Base-by-base conservation (phyloP, 1,140 invertebrate species). In the Heliconius congener region DNA sequence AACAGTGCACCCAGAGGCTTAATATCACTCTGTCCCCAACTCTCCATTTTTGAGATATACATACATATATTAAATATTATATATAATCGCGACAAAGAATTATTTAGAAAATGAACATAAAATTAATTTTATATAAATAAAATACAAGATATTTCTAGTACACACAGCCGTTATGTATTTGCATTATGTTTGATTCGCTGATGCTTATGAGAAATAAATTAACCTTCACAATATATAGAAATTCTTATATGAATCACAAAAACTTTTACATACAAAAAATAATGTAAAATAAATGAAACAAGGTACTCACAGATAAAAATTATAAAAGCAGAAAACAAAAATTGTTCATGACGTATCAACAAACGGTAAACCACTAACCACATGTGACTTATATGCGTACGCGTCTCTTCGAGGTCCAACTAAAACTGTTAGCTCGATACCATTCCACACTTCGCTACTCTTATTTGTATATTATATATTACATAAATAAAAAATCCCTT, bases 341-440 rank as follows among this genome's bases (percentile, higher is more conserved):
- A 16, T 70, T 8, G 46, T 76, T 13, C 30, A 74, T 30, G 2
- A 57, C 39, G n/a, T 42, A 39, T 42, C 50, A 71, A 76, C 50
- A 52, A 76, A 82, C 77, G 79, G 77, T 82, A 79, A 73, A 79
- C 46, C 74, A 77, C 81, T 74, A 23, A 55, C 71, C 13, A 34
- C 55, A 50, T 75, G 57, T 77, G 19, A 73, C 39, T 18, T 46
- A 52, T 71, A n/a, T 79, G 72, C 81, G 81, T 79, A 77, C 81
- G 72, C 77, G 78, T 71, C 71, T 79, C 18, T 37, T 70, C 74
- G 78, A 73, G 71, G 81, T 76, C 74, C 42, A 71, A 79, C 71
- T 50, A 57, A 79, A 76, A 82, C 81, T 82, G 77, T 74, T 79
- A 77, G 73, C 77, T 55, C 73, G 39, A 39, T 46, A 71, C 73